Evolutionary conservation across 2,888 invertebrate species (phyloP), one percentile per base, ranked within the genome.

Genomic region (Schizotus pectinicornis): DNA sequence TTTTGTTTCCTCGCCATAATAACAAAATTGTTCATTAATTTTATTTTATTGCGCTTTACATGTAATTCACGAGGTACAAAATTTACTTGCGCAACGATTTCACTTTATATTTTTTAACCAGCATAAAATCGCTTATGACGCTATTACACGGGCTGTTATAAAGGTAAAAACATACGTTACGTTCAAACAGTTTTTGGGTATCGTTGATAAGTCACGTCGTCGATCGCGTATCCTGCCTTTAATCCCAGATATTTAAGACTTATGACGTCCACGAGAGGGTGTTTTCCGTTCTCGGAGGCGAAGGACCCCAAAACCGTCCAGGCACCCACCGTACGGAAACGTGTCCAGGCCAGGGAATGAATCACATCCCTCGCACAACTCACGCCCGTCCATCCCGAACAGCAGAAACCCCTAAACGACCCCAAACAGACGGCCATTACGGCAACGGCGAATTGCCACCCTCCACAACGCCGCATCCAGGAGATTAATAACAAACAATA

Each of bases 401-500:
- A 64, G 61, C 58, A 61, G 64, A 60, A 66, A 61, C 60, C 63
- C 67, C 63, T 58, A 62, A 66, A 67, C 66, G 56, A 65, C 62
- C 67, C 65, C 64, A 60, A 69, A 66, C 59, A 63, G 62, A 63
- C 59, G 55, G 61, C 61, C 63, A 65, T 67, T 64, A 65, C 39
- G 37, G 53, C 62, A 63, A 59, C 47, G 56, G 51, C 51, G 47
- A 57, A 59, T 61, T 59, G 41, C 61, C 57, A 61, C 42, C 42
- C 37, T 47, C 49, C 35, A 7, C 14, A 53, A 46, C 45, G 14
- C 34, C 11, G 64, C 62, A 62, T 63, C 63, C 56, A 67, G 43
- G 59, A 65, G 65, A 67, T 69, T 69, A 69, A 66, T 65, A 63
- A 62, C 64, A 61, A 64, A 63, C 67, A 69, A 69, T 67, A 69